Evolutionary conservation across 2,888 invertebrate genomes (phyloP), one percentile per base, ranked within the genome.

Genomic region (Apocheima hispidaria): DNA sequence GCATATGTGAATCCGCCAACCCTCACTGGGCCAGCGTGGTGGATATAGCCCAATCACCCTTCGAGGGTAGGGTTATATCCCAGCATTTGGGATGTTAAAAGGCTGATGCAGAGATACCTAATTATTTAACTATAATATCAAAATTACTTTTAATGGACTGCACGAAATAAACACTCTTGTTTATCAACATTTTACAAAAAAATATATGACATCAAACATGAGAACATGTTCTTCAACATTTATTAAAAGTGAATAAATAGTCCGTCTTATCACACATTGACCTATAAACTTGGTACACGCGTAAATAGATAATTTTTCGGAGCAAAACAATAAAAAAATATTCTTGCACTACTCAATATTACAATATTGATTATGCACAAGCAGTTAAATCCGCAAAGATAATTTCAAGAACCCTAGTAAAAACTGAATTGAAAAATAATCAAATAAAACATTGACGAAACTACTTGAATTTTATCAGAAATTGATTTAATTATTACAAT

Each of bases 301-400:
- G 44, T 26, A 46, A 30, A 28, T 38, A 40, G 51, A 51, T 51
- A 51, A 51, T 40, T 40, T 51, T 40, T 38, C 51, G 18, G 38
- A 38, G 51, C 51, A 51, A 40, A 51, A 51, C n/a, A 51, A 51
- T 30, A 38, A 51, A 50, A 50, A 28, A 41, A 20, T 20, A 28
- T 40, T 20, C 26, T 50, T 20, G 46, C 30, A 26, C 12, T 14
- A 2, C 7, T 12, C 30, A n/a, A n/a, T n/a, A n/a, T n/a, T n/a
- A n/a, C n/a, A n/a, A n/a, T n/a, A n/a, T n/a, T n/a, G 46, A 46
- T 46, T 33, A 46, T 46, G 30, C 28, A 46, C 28, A 18, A 46
- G 14, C 14, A 26, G 28, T 33, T 18, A 6, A 20, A 30, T 46
- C 16, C 14, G 1, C 30, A 18, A 30, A 18, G 9, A n/a, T 28